A percentile compares a stretch with the other conserved stretches of the same genome.
These are phyloP conservation scores for Apodemia duryi DNA, from an alignment of 2,888 invertebrate species.

Conservation along the genomic window DNA sequence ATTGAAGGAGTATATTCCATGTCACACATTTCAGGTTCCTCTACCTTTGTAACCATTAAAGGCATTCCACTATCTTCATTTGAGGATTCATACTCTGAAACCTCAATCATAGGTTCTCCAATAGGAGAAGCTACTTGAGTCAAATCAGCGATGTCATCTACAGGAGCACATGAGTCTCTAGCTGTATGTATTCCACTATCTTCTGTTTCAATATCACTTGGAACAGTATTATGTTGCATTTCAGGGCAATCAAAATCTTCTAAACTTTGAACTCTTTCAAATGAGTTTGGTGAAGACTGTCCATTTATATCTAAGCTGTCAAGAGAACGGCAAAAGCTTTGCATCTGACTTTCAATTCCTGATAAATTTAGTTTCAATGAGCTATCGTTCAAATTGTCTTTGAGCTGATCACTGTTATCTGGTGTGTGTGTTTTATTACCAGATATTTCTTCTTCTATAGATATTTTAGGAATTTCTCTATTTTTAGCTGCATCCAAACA, in stretches of 20 bases:
- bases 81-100: conserved; percentile 69
- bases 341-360: conserved; percentile 78
- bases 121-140: conserved; percentile 70
- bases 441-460: conserved; percentile 54
- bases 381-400: conserved; percentile 49
- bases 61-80: conserved; percentile 58
- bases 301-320: conserved; percentile 82
- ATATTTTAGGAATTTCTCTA: conserved; percentile 69
- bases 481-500: conserved; percentile 73
- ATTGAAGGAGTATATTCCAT: conserved; percentile 44
- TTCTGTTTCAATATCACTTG: conserved; percentile 84
- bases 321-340: conserved; percentile 81
- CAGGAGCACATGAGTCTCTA: conserved; percentile 87
- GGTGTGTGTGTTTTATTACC: conserved; percentile 46
- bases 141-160: conserved; percentile 84
- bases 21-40: conserved; percentile 42
- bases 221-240: conserved; percentile 76
- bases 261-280: conserved; percentile 82
- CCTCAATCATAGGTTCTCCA: conserved; percentile 63
- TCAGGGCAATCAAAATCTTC: conserved; percentile 82
- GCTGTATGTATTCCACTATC: conserved; percentile 90
- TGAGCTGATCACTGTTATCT: conserved; percentile 42
- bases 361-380: conserved; percentile 60
- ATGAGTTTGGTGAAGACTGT: conserved; percentile 72
- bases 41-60: conserved; percentile 50